Evolutionary conservation across 2,888 invertebrate genomes (phyloP), one percentile per base, ranked within the genome.

Genomic region (Spilosoma lubricipeda): DNA sequence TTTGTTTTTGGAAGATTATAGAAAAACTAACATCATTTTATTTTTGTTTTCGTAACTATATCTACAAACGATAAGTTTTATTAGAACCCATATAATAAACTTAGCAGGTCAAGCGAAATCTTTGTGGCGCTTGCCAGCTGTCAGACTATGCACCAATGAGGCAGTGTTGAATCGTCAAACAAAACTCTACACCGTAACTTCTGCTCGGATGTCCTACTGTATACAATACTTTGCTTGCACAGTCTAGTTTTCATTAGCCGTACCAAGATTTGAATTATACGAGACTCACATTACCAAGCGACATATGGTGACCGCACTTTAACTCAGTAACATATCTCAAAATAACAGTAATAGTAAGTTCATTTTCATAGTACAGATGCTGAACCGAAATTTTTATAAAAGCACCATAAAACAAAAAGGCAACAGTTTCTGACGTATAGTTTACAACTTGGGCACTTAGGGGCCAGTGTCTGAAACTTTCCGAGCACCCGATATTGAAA

Each of bases 401-500:
- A 48, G 48, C 48, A 42, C 48, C 23, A 27, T 68, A 48, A 68
- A 68, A 52, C 23, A 52, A 68, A 68, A 13, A 23, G 68, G n/a
- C 59, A 27, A 70, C 56, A 59, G 36, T 59, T 70, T 56, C 27
- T 18, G 27, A 36, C 27, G 39, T 59, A 39, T 39, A 70, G n/a
- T 39, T 59, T 67, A 67, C 66, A 39, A 48, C 30, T 52, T 23
- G 11, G 56, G 36, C 56, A 56, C 56, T 70, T 70, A 30, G 56
- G 56, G 67, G 67, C 39, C 42, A 72, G 23, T 23, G 30, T 67
- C 48, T n/a, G 20, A 56, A 70, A 70, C 45, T 74, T 74, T 33
- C 67, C 33, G 59, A 74, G 42, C 70, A 36, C 67, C 66, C 67
- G 67, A 74, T 74, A 74, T 74, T 74, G 70, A 74, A 70, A 74